phyloP scores from a whole-genome alignment of 2,888 invertebrate species.

The Idaea dimidiata region DNA sequence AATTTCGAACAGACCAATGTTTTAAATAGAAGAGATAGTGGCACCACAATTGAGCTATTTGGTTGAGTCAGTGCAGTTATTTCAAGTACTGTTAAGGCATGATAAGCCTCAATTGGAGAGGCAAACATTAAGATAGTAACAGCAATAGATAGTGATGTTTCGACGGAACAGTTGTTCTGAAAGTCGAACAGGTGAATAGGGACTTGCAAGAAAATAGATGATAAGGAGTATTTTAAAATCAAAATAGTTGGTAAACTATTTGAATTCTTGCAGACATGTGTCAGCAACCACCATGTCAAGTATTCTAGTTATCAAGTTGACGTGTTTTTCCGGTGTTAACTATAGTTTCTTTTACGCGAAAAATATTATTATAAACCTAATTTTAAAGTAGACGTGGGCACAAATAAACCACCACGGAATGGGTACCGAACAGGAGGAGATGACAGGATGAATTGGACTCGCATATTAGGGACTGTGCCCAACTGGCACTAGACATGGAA shows the following conservation, averaged over 20 bases:
- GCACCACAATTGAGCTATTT: constrained; percentile 10
- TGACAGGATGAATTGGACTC: no score
- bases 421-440: no score
- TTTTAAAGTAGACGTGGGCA: no score
- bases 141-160: constrained; percentile 27
- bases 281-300: constrained; percentile 32
- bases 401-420: no score
- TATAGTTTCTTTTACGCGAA: constrained; percentile 17
- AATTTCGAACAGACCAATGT: constrained; percentile 40
- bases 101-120: constrained; percentile 28
- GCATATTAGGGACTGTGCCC: no score
- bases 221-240: constrained; percentile 30
- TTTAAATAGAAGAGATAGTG: constrained; percentile 16
- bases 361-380: no score
- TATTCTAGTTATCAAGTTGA: constrained; percentile 42
- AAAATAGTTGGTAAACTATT: constrained; percentile 47
- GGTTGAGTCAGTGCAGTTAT: constrained; percentile 23
- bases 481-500: no score
- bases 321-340: constrained; percentile 25
- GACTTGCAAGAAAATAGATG: constrained; percentile 26
- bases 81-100: constrained; percentile 14
- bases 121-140: constrained; percentile 23
- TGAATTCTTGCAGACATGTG: constrained; percentile 57
- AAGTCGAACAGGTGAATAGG: constrained; percentile 30
- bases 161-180: constrained; percentile 26